These are phyloP conservation scores for Cyprinodon brontotheroides DNA, from an alignment of 2,113 vertebrate genomes.

Conservation along the genomic window DNA sequence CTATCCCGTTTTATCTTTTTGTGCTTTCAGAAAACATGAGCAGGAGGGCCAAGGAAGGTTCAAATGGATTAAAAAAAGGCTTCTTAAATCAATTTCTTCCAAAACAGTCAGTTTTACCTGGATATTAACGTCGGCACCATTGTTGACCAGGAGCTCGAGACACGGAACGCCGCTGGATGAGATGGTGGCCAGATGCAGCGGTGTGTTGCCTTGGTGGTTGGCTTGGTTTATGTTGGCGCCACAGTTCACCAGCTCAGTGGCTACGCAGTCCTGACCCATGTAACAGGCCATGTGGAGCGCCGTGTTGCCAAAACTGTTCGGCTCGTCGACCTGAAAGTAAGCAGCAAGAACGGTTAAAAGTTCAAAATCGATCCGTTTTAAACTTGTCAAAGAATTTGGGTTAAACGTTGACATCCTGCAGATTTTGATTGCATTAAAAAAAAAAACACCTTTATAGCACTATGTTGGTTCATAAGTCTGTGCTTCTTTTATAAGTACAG, in stretches of 20 bases:
- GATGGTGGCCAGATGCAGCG: conserved; percentile 91
- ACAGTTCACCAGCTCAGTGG: conserved; percentile 89
- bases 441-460: too few relatives aligned
- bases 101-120: conserved; percentile 77
- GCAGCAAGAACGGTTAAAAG: neutral
- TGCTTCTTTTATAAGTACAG: too few relatives aligned
- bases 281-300: conserved; percentile 97
- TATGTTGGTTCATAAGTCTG: too few relatives aligned
- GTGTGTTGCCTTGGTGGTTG: conserved; percentile 88
- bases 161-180: conserved; percentile 93
- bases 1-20: neutral
- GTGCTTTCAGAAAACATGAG: neutral
- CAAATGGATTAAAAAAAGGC: neutral
- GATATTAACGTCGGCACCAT: conserved; percentile 91
- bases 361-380: neutral
- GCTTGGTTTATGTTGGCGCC: conserved; percentile 93
- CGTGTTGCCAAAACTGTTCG: conserved; percentile 90
- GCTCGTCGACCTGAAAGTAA: conserved; percentile 86
- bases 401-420: neutral
- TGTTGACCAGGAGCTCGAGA: conserved; percentile 94
- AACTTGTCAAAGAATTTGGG: neutral
- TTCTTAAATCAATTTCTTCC: neutral
- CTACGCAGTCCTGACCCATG: conserved; percentile 91
- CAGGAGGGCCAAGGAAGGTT: neutral
- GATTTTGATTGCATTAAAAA: too few relatives aligned